Base-by-base conservation (phyloP, 2,888 invertebrate species). In the Scaptomyza flava region DNA sequence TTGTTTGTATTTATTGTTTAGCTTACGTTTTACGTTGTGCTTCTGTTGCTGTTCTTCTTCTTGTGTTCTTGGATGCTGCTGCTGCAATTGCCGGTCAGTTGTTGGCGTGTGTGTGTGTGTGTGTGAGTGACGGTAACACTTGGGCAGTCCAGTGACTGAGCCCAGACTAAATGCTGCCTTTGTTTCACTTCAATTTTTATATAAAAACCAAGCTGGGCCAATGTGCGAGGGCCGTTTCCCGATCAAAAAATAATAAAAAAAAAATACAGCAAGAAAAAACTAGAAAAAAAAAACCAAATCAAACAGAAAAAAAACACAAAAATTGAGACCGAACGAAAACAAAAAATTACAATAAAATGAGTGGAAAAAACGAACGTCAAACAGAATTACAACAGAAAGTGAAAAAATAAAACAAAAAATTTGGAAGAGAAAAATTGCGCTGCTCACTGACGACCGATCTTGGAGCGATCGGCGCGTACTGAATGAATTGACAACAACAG, bases 181-280 rank as follows among this genome's bases (percentile, higher is more conserved):
- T 81, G 77, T 84, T 70, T 84, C 68, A 81, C 84, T 81, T 84
- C 85, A 84, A 84, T 84, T 84, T 83, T 84, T 84, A 84, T 84
- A 84, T 88, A 52, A 64, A 61, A 58, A 68, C 59, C 80, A 73
- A 65, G 83, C 60, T 77, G 51, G 66, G 66, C 73, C 42, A 53
- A 56, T 41, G 41, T 46, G 74, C 56, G 78, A 77, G 83, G 70
- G 73, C 69, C 56, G 79, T 73, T 77, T 85, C 62, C 82, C 65
- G 84, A 81, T 72, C 59, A 56, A 52, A 57, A 41, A 68, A 60
- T 43, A 51, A 6, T 17, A 20, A 50, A 42, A 67, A 65, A 50
- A 58, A 42, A 46, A 69, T 34, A 51, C 61, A 63, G 34, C 20
- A 63, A 68, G 52, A 58, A 51, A 61, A 48, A 64, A 33, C 27